Evolutionary conservation across 1,140 invertebrate species (phyloP).

Genomic region (Subanguina moxae): DNA sequence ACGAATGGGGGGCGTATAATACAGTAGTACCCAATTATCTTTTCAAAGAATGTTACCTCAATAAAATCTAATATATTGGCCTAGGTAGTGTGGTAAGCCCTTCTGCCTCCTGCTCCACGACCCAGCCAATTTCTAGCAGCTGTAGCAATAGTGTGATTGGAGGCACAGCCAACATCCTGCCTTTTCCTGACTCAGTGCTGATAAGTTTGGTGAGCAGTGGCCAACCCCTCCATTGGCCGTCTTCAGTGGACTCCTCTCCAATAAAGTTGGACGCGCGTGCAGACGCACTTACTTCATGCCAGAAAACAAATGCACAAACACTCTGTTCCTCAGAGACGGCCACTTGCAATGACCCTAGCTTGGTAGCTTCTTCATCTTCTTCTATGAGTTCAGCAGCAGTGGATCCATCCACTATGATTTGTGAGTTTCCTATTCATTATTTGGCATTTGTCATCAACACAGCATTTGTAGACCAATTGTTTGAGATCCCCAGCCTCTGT

Average conservation of each 20-base stretch:
- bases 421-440: background rate
- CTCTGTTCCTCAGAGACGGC: background rate
- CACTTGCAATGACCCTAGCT: background rate
- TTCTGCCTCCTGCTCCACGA: background rate
- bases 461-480: conserved; percentile 8
- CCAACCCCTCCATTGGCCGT: background rate
- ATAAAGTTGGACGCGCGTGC: background rate
- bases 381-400: background rate
- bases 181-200: conserved; percentile 18
- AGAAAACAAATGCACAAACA: conserved; percentile 1
- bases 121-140: background rate
- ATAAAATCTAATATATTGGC: conserved; percentile 6
- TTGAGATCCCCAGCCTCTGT: conserved; percentile 16
- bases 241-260: background rate
- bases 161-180: conserved; percentile 26
- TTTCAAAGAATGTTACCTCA: background rate
- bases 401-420: background rate
- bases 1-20: too few relatives aligned
- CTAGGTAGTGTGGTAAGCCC: background rate
- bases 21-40: too few relatives aligned
- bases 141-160: conserved; percentile 3
- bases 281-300: background rate
- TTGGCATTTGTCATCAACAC: background rate
- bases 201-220: conserved; percentile 26
- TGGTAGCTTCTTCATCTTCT: background rate